phyloP scores from a whole-genome alignment of 2,888 invertebrate species.

The Andrena dorsata region DNA sequence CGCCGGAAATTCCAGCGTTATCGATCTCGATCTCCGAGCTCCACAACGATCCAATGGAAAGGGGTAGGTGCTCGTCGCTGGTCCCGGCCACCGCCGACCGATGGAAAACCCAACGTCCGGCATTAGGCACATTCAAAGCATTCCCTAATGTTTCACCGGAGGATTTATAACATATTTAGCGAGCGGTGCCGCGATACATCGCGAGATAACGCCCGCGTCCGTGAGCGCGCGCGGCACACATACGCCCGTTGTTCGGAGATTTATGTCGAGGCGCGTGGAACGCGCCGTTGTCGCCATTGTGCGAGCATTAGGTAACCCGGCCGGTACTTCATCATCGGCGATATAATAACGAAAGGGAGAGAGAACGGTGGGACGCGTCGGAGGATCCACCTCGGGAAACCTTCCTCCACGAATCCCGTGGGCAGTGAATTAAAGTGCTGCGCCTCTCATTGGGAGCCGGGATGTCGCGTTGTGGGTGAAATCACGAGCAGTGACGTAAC shows the following conservation, averaged over 20 bases:
- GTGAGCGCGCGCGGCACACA: conserved; percentile 51
- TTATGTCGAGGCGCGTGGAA: conserved; percentile 73
- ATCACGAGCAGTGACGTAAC: not conserved
- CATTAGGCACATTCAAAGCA: conserved; percentile 74
- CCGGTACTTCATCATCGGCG: conserved; percentile 73
- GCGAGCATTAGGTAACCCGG: conserved; percentile 76
- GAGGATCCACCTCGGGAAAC: conserved; percentile 19
- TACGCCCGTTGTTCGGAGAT: conserved; percentile 75
- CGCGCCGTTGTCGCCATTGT: conserved; percentile 77
- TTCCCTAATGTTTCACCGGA: conserved; percentile 76
- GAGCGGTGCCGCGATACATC: conserved; percentile 71
- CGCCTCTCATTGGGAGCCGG: not conserved
- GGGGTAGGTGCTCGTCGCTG: conserved; percentile 13
- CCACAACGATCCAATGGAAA: not conserved
- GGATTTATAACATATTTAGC: conserved; percentile 80
- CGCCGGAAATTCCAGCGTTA: conserved; percentile 41
- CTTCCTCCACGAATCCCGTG: conserved; percentile 12
- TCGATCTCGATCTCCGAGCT: conserved; percentile 13
- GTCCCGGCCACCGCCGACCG: not conserved
- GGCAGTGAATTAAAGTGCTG: conserved; percentile 6
- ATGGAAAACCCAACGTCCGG: conserved; percentile 49
- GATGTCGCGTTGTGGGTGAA: not conserved
- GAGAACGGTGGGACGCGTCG: conserved; percentile 16
- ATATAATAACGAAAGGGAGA: conserved; percentile 63
- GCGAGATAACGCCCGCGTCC: conserved; percentile 70